These are phyloP conservation scores for Paradoxurus hermaphroditus DNA, from an alignment of 2,113 vertebrate species.

Conservation along the genomic window DNA sequence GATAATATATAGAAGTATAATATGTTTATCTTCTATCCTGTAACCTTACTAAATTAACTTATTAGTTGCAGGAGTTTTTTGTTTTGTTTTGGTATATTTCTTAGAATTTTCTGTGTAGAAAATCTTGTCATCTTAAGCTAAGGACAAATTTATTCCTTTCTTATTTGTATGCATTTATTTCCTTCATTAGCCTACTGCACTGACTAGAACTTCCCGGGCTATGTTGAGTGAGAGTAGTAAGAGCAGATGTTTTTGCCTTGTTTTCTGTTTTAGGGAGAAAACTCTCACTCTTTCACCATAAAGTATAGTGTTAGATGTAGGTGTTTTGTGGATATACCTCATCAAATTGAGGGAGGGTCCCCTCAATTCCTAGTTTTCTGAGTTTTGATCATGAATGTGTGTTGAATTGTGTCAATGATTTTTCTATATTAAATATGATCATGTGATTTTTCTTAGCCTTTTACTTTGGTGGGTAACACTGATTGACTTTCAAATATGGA, in stretches of 20 bases:
- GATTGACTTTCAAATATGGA: background rate
- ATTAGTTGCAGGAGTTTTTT: background rate
- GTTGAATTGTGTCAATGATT: background rate
- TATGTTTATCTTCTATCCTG: background rate
- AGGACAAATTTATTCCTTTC: background rate
- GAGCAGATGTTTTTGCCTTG: background rate
- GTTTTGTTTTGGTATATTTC: background rate
- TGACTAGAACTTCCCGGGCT: background rate
- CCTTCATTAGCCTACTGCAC: background rate
- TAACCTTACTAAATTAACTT: background rate
- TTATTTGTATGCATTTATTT: background rate
- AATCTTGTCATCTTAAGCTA: background rate
- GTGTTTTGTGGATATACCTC: background rate
- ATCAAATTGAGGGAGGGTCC: background rate
- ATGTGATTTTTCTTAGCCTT: background rate
- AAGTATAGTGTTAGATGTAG: background rate
- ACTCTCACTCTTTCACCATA: background rate
- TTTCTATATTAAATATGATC: background rate
- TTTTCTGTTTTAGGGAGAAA: background rate
- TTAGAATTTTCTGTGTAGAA: background rate
- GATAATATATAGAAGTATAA: background rate
- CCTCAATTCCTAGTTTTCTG: background rate
- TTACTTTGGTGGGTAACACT: background rate
- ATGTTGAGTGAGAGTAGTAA: background rate
- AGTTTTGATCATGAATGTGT: background rate